A percentile compares a stretch with the other conserved stretches of the same genome.
These are phyloP conservation scores for Dasyprocta punctata DNA, from an alignment of 2,113 vertebrate species.

Conservation along the genomic window DNA sequence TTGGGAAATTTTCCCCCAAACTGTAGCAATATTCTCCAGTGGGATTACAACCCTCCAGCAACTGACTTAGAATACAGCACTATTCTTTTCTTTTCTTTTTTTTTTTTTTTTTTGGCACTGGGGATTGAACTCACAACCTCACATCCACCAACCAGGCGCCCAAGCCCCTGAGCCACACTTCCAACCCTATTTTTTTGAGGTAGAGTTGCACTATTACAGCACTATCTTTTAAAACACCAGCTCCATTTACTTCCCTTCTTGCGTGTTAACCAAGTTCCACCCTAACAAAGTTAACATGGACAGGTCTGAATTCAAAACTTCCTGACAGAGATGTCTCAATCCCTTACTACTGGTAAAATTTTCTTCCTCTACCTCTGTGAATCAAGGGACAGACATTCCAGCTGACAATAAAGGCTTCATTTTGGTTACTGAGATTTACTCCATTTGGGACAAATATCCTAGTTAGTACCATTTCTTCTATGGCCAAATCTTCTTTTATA, in stretches of 20 bases:
- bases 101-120: too few relatives aligned
- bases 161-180: too few relatives aligned
- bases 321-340: background rate
- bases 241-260: background rate
- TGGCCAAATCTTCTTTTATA: background rate
- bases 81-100: too few relatives aligned
- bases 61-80: background rate
- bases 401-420: background rate
- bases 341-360: background rate
- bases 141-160: too few relatives aligned
- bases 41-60: background rate
- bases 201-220: too few relatives aligned
- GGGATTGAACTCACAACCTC: too few relatives aligned
- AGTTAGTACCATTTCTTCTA: background rate
- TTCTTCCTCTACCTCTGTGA: background rate
- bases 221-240: background rate
- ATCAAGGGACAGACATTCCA: background rate
- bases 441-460: background rate
- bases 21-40: background rate
- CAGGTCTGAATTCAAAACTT: background rate
- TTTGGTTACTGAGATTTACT: background rate
- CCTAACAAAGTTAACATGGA: conserved; percentile 11
- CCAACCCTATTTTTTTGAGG: too few relatives aligned
- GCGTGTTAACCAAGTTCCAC: background rate
- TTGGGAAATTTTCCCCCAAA: background rate